These are phyloP conservation scores for Drosophila virilis DNA, from an alignment of 1,140 invertebrate species.

Conservation along the genomic window DNA sequence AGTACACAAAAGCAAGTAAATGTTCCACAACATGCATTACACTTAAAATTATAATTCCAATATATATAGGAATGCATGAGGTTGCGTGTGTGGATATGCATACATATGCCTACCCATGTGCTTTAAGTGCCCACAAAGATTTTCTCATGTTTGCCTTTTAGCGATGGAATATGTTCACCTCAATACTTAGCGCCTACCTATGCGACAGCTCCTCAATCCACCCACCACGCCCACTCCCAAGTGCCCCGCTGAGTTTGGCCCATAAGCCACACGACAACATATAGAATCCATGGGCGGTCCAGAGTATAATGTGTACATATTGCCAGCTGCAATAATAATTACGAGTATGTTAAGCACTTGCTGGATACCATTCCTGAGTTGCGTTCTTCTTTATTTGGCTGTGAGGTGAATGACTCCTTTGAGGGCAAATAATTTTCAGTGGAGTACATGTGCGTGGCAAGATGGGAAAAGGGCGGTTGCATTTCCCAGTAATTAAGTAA, in stretches of 20 bases:
- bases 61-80: neutral
- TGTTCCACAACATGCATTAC: conserved; percentile 49
- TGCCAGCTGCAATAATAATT: conserved; percentile 23
- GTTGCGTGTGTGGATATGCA: conserved; percentile 1
- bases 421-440: conserved; percentile 24
- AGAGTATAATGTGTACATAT: too few relatives aligned
- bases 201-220: conserved; percentile 9
- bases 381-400: conserved; percentile 30
- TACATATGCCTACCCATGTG: conserved; percentile 49
- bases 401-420: conserved; percentile 65
- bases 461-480: conserved; percentile 11
- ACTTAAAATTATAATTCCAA: conserved; percentile 30
- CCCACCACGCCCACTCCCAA: neutral
- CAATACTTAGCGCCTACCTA: conserved; percentile 42
- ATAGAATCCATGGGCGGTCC: conserved; percentile 31
- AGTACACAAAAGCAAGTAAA: conserved; percentile 77
- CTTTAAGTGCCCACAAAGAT: conserved; percentile 71
- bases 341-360: conserved; percentile 9
- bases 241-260: neutral
- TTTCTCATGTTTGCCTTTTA: conserved; percentile 81
- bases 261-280: conserved; percentile 13
- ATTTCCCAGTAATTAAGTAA: conserved; percentile 76
- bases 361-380: conserved; percentile 7
- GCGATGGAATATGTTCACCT: conserved; percentile 60
- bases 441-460: conserved; percentile 3